Evolutionary conservation across 2,888 invertebrate species (phyloP).

Genomic region (Diplolepis rosae): DNA sequence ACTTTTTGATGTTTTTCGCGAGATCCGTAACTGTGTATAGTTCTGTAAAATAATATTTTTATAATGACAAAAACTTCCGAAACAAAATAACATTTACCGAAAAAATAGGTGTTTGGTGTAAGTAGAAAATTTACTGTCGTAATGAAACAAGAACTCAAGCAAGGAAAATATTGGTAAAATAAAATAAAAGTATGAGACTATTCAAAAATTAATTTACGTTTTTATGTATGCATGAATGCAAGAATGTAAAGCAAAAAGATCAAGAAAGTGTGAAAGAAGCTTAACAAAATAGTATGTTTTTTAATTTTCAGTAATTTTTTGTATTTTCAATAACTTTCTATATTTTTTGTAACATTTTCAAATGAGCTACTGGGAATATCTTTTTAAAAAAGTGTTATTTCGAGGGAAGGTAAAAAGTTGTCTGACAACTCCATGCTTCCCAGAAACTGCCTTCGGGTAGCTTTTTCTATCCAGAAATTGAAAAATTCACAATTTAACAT

Average conservation of each 20-base stretch:
- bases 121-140: no score
- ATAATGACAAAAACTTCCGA: conserved; percentile 58
- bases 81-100: conserved; percentile 21
- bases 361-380: no score
- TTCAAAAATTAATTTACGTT: conserved; percentile 19
- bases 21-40: conserved; percentile 37
- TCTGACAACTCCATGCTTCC: no score
- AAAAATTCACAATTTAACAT: neutral
- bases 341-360: no score
- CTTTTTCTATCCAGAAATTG: neutral
- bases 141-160: neutral
- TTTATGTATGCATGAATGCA: conserved; percentile 1
- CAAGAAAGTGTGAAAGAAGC: conserved; percentile 7
- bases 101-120: conserved; percentile 23
- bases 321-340: no score
- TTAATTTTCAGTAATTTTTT: no score
- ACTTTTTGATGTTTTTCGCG: neutral
- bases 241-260: neutral
- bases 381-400: no score
- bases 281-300: no score
- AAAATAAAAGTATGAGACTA: neutral
- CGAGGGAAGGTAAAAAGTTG: no score
- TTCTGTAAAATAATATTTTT: conserved; percentile 69
- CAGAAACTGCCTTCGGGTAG: neutral
- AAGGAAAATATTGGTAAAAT: neutral